A percentile compares a stretch with the other conserved stretches of the same genome.
phyloP scores from a whole-genome alignment of 2,113 vertebrate species.

The Lathamus discolor region DNA sequence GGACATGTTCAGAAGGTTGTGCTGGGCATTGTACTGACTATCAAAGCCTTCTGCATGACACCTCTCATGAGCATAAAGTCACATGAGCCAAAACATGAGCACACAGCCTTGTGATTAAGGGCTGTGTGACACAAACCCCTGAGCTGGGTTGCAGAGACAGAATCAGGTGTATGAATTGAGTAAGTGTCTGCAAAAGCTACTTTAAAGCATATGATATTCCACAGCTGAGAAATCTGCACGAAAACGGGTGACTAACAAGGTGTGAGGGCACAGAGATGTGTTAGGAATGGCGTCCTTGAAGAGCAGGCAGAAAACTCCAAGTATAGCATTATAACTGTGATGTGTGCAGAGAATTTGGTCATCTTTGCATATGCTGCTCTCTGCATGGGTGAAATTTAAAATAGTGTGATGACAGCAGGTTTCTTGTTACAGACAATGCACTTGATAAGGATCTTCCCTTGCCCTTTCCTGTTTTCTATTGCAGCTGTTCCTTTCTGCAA shows the following conservation, averaged over 20 bases:
- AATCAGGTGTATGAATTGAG: background rate
- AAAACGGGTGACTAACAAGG: background rate
- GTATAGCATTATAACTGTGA: background rate
- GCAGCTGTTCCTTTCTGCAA: background rate
- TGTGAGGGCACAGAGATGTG: background rate
- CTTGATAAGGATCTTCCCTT: background rate
- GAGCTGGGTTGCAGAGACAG: background rate
- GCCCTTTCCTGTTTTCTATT: background rate
- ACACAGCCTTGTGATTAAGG: background rate
- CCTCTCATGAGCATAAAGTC: background rate
- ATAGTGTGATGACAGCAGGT: background rate
- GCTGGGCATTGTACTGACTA: background rate
- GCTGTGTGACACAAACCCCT: background rate
- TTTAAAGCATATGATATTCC: background rate
- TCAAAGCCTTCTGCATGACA: background rate
- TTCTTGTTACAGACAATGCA: background rate
- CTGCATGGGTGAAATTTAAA: background rate
- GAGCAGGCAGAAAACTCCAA: background rate
- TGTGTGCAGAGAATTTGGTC: background rate
- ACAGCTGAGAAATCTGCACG: background rate
- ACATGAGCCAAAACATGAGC: background rate
- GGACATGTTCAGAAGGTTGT: background rate
- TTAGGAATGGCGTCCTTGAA: background rate
- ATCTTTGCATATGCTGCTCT: background rate
- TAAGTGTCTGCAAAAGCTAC: background rate